These are phyloP conservation scores for Pheosia gnoma DNA, from an alignment of 2,888 invertebrate genomes.

Conservation along the genomic window DNA sequence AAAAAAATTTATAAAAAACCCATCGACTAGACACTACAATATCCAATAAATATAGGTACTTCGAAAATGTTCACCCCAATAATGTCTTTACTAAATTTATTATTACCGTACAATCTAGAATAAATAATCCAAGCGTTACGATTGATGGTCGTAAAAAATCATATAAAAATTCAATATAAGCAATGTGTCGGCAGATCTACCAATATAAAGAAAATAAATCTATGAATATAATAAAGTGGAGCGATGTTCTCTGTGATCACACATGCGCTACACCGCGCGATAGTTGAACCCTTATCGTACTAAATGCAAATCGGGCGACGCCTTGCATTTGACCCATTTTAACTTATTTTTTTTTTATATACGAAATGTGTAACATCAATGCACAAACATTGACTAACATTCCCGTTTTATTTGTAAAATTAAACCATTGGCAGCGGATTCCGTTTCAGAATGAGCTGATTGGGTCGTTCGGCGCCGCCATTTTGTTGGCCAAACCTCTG, in stretches of 20 bases:
- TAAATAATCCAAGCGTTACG: slow-evolving; percentile 72
- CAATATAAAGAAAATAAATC: slow-evolving; percentile 63
- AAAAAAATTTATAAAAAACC: slow-evolving; percentile 55
- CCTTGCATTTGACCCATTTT: slow-evolving; percentile 49
- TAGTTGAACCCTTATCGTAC: slow-evolving; percentile 59
- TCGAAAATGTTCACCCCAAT: slow-evolving; percentile 51
- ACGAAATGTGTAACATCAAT: slow-evolving; percentile 71
- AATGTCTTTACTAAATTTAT: slow-evolving; percentile 48
- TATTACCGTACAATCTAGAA: slow-evolving; percentile 63
- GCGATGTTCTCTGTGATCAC: slow-evolving; percentile 72
- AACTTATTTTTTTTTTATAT: slow-evolving; percentile 44
- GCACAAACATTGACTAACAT: slow-evolving; percentile 71
- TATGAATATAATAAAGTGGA: slow-evolving; percentile 69
- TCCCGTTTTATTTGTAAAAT: slow-evolving; percentile 59
- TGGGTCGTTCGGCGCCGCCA: slow-evolving; percentile 76
- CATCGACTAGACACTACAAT: slow-evolving; percentile 77
- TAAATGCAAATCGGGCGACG: slow-evolving; percentile 61
- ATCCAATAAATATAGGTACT: slow-evolving; percentile 66
- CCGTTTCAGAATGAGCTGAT: slow-evolving; percentile 66
- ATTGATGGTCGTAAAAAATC: slow-evolving; percentile 59
- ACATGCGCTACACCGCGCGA: slow-evolving; percentile 62
- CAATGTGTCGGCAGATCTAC: slow-evolving; percentile 73
- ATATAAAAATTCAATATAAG: slow-evolving; percentile 63
- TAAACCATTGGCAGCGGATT: slow-evolving; percentile 69
- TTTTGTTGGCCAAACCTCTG: slow-evolving; percentile 31